Evolutionary conservation across 2,888 invertebrate genomes (phyloP), one percentile per base, ranked within the genome.

Genomic region (Thereva nobilitata): DNA sequence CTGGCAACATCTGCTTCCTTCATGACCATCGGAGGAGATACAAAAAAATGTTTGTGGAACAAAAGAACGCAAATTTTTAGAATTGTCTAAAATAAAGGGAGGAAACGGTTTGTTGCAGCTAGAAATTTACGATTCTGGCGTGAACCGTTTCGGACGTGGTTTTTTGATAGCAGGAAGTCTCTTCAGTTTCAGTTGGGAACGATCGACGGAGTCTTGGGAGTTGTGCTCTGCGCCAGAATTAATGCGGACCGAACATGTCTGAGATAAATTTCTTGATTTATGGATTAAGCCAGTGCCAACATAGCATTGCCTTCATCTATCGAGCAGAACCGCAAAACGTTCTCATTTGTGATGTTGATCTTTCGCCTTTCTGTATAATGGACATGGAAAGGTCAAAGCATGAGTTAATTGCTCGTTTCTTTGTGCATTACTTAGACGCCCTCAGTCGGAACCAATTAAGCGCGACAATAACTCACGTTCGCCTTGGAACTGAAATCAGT

Each of bases 51-150:
- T 42, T 9, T 42, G 42, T 42, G n/a, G 7, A 42, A 9, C 7
- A 54, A 6, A 34, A 50, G 34, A 10, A 49, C 12, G 10, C 12
- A 49, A 10, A 49, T 9, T 35, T 4, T 12, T 41, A 40, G 55
- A 55, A 23, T 10, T 55, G 23, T 56, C 44, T 42, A 37, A 41
- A 50, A 63, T n/a, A 53, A 53, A 41, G 42, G 63, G 63, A 57
- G 66, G 66, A 66, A 66, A 44, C 45, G 40, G 45, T 56, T 44
- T 50, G 38, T 47, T 67, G 61, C 23, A 67, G 54, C 47, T 54
- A 57, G 54, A 67, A 61, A 61, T 61, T 67, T 67, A 61, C 50
- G 67, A 61, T 61, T 67, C 54, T 47, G 61, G 61, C 42, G 61
- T 54, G 61, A 61, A 61, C 45, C 45, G 67, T 56, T 56, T 35